phyloP scores from a whole-genome alignment of 1,140 invertebrate genomes.

The Tyrophagus putrescentiae region DNA sequence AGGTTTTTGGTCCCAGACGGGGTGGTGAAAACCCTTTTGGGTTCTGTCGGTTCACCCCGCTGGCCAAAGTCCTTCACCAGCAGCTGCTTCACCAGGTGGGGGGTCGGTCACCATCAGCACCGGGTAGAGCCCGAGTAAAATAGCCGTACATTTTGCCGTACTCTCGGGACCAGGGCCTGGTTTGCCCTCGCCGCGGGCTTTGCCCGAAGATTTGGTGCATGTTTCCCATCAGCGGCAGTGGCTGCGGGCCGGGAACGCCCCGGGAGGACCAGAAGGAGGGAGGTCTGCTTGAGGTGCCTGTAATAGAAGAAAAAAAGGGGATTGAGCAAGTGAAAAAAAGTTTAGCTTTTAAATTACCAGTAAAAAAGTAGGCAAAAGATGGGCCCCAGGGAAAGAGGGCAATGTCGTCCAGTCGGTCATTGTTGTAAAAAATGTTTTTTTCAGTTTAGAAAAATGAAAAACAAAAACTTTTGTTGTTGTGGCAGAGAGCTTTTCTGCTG shows the following conservation, averaged over 20 bases:
- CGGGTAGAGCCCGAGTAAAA: conserved; percentile 10
- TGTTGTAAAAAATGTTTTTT: too few species aligned
- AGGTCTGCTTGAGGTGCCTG: too few species aligned
- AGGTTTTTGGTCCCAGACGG: conserved; percentile 1
- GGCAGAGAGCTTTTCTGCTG: too few species aligned
- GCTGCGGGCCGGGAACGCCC: not conserved
- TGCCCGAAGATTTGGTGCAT: not conserved
- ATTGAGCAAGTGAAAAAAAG: too few species aligned
- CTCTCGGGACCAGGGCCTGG: not conserved
- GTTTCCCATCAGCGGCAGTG: not conserved
- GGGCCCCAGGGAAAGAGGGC: too few species aligned
- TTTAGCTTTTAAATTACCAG: too few species aligned
- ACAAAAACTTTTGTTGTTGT: too few species aligned
- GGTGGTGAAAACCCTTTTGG: not conserved
- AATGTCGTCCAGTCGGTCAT: too few species aligned
- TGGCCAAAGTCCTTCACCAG: conserved; percentile 22
- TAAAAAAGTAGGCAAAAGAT: too few species aligned
- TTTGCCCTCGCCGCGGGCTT: not conserved
- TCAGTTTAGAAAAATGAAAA: too few species aligned
- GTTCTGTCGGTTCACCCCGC: conserved; percentile 20
- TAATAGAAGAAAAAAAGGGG: too few species aligned
- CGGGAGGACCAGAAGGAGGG: not conserved
- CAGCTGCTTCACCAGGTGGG: conserved; percentile 21
- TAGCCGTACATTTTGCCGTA: not conserved
- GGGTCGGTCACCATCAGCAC: conserved; percentile 21